phyloP scores from a whole-genome alignment of 1,140 invertebrate genomes.

The Camponotus floridanus region DNA sequence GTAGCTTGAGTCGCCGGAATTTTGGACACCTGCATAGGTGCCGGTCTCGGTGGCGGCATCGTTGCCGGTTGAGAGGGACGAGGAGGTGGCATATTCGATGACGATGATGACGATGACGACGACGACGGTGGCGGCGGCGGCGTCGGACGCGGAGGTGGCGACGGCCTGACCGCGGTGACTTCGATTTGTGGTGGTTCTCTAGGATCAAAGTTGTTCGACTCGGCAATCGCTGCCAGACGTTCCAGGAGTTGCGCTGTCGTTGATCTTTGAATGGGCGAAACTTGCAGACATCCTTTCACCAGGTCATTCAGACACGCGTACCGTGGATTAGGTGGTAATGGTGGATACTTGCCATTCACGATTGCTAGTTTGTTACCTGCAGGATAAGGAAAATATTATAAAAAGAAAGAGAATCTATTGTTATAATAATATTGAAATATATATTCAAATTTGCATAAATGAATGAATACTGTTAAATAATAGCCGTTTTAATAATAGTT shows the following conservation, averaged over 20 bases:
- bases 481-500: background rate
- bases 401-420: too few relatives aligned
- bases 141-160: slow-evolving; percentile 82
- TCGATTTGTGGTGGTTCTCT: slow-evolving; percentile 91
- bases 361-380: slow-evolving; percentile 95
- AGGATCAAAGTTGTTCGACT: slow-evolving; percentile 92
- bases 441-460: background rate
- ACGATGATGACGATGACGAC: slow-evolving; percentile 72
- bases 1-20: slow-evolving; percentile 71
- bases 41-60: slow-evolving; percentile 73
- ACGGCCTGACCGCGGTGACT: slow-evolving; percentile 82
- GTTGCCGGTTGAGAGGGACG: slow-evolving; percentile 75
- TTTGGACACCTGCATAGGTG: slow-evolving; percentile 70
- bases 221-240: slow-evolving; percentile 94
- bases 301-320: slow-evolving; percentile 96
- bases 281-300: slow-evolving; percentile 94
- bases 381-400: slow-evolving; percentile 16
- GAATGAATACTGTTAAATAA: background rate
- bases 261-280: slow-evolving; percentile 93
- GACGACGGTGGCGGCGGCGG: slow-evolving; percentile 64
- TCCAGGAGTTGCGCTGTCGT: slow-evolving; percentile 93
- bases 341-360: slow-evolving; percentile 97
- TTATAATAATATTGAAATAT: background rate
- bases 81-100: slow-evolving; percentile 79
- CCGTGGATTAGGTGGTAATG: slow-evolving; percentile 93